Evolutionary conservation across 1,140 invertebrate species (phyloP), one percentile per base, ranked within the genome.

Genomic region (Neotoxoptera formosana): DNA sequence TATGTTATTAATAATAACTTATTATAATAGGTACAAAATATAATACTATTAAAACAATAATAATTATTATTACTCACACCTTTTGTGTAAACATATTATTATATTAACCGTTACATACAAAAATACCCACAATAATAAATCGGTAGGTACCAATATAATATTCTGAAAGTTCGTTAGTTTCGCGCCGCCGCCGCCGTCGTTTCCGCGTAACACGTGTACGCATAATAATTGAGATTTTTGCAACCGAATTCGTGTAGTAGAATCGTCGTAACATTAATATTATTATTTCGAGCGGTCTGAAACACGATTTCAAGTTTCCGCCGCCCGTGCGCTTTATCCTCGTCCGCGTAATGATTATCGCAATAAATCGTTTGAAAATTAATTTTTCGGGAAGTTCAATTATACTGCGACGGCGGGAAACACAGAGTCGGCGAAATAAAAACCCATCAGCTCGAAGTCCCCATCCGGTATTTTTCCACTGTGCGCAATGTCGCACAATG

Each of bases 341-440:
- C 30, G 14, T 30, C 14, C 14, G 14, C 17, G 0, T 76, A 76
- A 76, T 76, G n/a, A 76, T n/a, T 76, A 34, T 76, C 14, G 30
- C 2, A 34, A 76, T 76, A 17, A 76, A 76, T 76, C 14, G 11
- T 76, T 76, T 4, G 14, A 20, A 76, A 76, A 76, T 76, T 30
- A n/a, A 17, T 34, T 17, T n/a, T n/a, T 76, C 1, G 60, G 6
- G 23, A n/a, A 76, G n/a, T 76, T n/a, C 30, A 36, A 83, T 23
- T 36, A 41, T 7, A 41, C 20, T 0, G 4, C 0, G 8, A 41
- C 20, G 0, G 4, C 0, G 8, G 20, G 8, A 83, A 83, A 41
- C 34, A 41, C 1, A 34, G 14, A 36, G 34, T 41, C 20, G 1
- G 36, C 2, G 14, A 83, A 41, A 23, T 83, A 23, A 83, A 83